A percentile compares a stretch with the other conserved stretches of the same genome.
phyloP scores from a whole-genome alignment of 2,113 vertebrate species.

The Melanerpes formicivorus region DNA sequence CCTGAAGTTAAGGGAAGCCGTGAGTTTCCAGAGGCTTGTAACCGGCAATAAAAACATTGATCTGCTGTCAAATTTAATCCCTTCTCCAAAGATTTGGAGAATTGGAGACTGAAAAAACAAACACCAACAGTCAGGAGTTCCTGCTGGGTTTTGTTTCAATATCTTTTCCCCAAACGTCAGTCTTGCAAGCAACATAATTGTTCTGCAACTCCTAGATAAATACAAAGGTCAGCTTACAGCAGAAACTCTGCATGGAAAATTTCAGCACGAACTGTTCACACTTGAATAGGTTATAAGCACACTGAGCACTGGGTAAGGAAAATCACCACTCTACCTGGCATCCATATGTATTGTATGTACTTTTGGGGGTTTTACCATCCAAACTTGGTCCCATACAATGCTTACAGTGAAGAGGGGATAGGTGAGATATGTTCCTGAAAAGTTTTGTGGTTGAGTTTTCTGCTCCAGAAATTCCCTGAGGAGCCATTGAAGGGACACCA shows the following conservation, averaged over 20 bases:
- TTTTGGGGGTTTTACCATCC: background rate
- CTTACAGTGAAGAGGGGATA: background rate
- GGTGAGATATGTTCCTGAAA: background rate
- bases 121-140: background rate
- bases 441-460: background rate
- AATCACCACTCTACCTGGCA: background rate
- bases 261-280: background rate
- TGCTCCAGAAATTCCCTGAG: background rate
- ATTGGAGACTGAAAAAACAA: background rate
- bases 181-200: background rate
- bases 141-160: background rate
- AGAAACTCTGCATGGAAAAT: background rate
- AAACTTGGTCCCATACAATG: background rate
- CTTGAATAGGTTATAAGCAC: background rate
- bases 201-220: background rate
- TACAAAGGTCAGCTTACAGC: background rate
- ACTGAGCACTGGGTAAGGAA: background rate
- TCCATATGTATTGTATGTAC: background rate
- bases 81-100: background rate
- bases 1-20: background rate
- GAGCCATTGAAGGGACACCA: background rate
- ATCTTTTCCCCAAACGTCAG: background rate
- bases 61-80: background rate
- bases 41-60: background rate
- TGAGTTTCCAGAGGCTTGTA: background rate